Percentiles rank a stretch among this genome's conserved stretches.
Conservation (phyloP, 2,113 vertebrate species). For the Rafetus swinhoei region DNA sequence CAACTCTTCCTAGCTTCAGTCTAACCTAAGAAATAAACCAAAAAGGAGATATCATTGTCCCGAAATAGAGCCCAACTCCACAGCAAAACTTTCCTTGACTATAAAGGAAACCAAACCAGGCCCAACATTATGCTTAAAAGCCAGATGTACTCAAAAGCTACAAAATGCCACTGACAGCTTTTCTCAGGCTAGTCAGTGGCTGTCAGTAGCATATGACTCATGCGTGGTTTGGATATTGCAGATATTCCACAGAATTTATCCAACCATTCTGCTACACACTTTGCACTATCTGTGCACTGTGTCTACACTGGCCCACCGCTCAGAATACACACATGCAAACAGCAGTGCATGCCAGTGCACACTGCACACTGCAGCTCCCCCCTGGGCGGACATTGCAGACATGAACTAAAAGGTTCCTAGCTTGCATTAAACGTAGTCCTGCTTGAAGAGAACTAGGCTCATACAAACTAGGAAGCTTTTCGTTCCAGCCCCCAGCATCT, state of each 20-base stretch:
- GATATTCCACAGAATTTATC: not conserved
- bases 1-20: not conserved
- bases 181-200: not conserved
- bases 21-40: not conserved
- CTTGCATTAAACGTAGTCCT: not conserved
- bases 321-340: not conserved
- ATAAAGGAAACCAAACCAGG: not conserved
- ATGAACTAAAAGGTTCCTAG: not conserved
- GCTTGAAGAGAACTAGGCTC: not conserved
- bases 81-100: not conserved
- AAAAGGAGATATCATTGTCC: not conserved
- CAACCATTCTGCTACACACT: not conserved
- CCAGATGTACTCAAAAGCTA: not conserved
- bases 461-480: not conserved
- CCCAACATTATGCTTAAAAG: not conserved
- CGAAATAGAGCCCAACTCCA: not conserved
- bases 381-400: not conserved
- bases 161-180: not conserved
- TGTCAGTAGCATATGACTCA: not conserved
- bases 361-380: not conserved
- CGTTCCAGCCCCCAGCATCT: not conserved
- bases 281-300: too few species aligned
- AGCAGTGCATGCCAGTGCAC: not conserved
- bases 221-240: not conserved
- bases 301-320: too few species aligned